Evolutionary conservation across 30 jellyfish, hydroid and myxozoan genomes (phyloP), one percentile per base, ranked within the genome.

Genomic region (Aurelia sp.): DNA sequence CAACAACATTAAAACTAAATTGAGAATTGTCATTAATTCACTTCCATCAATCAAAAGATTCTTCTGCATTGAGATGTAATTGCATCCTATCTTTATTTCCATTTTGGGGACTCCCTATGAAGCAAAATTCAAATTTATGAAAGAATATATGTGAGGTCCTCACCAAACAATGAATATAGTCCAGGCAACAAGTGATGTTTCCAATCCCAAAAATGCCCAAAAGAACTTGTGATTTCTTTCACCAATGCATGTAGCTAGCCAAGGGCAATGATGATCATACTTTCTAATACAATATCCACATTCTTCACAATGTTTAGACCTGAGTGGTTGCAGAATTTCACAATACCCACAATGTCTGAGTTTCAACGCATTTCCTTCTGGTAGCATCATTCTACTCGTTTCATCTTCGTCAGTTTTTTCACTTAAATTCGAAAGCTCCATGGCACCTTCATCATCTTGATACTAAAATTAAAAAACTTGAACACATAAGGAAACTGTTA

Each of bases 201-300:
- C 98, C 27, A 84, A 31, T 11, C 74, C 86, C 60, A 96, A 74
- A 86, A 96, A 96, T 51, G 82, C 78, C 91, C 96, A 75, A 78
- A 96, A 96, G 76, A 90, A 96, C 64, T 87, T 80, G 65, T 96
- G 99, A 91, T 96, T 96, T 53, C 89, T 74, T 87, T 96, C 99
- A 5, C 99, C 99, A 67, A 96, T 93, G 71, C 99, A 96, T 35
- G 95, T 85, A 22, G 98, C 99, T 11, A 96, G 87, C 99, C 99
- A 96, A 40, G 99, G 99, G 74, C 99, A 96, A 64, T 96, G 99
- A 74, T 96, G 99, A 72, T 96, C 99, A 78, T 96, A 96, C 67
- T 93, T 75, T 16, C 99, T 82, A 2, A 96, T 96, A 71, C 99
- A 96, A 48, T 86, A 84, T 8, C 93, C 90, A 68, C 99, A 96